These are phyloP conservation scores for Hyperoodon ampullatus DNA, from an alignment of 2,113 vertebrate species.

Conservation along the genomic window DNA sequence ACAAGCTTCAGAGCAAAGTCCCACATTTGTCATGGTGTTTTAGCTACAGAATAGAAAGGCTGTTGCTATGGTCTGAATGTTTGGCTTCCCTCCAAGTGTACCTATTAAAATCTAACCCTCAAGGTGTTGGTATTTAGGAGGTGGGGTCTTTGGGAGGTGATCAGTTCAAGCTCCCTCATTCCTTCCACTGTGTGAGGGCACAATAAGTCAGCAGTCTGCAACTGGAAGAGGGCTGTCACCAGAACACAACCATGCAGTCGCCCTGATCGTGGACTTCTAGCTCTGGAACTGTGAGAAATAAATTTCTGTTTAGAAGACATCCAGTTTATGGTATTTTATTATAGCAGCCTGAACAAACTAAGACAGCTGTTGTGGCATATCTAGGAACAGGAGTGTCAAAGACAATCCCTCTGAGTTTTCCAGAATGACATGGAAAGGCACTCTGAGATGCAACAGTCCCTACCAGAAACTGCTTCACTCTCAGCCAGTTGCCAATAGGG, in stretches of 20 bases:
- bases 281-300: neutral
- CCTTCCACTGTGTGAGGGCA: neutral
- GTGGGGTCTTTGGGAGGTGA: neutral
- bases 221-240: neutral
- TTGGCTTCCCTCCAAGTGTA: neutral
- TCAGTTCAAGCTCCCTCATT: neutral
- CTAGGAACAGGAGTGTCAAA: neutral
- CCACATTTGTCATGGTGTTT: neutral
- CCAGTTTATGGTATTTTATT: neutral
- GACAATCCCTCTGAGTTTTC: neutral
- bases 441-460: rapidly evolving
- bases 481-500: neutral
- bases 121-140: neutral
- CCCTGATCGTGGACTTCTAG: neutral
- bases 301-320: neutral
- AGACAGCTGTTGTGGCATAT: neutral
- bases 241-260: neutral
- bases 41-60: neutral
- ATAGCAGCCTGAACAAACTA: neutral
- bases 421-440: neutral
- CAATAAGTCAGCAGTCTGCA: neutral
- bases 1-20: neutral
- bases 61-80: neutral
- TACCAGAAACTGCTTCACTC: neutral
- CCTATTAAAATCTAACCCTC: neutral